phyloP scores from a whole-genome alignment of 2,797 vertebrate genomes.

The Xyrichtys novacula region DNA sequence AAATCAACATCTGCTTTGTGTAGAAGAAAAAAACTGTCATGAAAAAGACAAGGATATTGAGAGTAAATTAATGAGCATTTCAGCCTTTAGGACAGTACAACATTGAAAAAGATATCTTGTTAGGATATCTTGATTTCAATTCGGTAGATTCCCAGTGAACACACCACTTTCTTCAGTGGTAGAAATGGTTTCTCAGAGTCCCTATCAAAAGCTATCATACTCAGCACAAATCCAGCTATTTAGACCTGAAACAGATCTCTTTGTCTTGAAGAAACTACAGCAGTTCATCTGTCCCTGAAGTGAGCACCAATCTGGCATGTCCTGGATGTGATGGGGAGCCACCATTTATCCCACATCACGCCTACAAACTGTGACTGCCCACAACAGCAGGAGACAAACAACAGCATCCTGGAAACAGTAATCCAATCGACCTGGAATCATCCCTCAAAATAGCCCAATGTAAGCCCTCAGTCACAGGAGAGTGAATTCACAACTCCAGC shows the following conservation, averaged over 20 bases:
- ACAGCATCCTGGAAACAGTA: conserved; percentile 49
- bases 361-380: conserved; percentile 45
- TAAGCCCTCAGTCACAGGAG: conserved; percentile 18
- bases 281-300: neutral
- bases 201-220: neutral
- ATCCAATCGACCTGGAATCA: conserved; percentile 69
- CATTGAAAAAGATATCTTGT: no score
- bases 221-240: neutral
- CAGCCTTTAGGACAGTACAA: no score
- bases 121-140: no score
- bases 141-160: no score
- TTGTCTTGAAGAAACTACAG: neutral
- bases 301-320: neutral
- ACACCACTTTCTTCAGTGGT: no score
- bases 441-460: conserved; percentile 38
- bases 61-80: no score
- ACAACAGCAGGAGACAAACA: conserved; percentile 36
- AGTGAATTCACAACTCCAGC: conserved; percentile 21
- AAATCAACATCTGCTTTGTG: no score
- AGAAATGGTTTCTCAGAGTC: neutral
- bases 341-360: conserved; percentile 24
- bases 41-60: no score
- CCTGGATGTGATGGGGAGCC: conserved; percentile 25
- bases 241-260: neutral
- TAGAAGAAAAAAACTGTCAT: no score